These are phyloP conservation scores for Podotricha telesiphe DNA, from an alignment of 2,888 invertebrate species.

Conservation along the genomic window DNA sequence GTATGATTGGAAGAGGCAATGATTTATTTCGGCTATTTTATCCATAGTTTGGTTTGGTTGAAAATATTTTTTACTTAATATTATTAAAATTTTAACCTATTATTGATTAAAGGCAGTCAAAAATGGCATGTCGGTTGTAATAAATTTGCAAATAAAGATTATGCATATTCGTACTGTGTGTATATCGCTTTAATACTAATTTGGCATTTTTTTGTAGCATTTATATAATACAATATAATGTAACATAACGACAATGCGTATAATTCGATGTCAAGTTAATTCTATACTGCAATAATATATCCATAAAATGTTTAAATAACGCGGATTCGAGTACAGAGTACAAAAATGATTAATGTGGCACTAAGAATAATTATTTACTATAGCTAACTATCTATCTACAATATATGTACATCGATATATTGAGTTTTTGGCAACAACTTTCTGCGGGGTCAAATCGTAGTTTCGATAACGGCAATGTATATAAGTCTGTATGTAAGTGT, in stretches of 20 bases:
- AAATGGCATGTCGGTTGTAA: constrained; percentile 14
- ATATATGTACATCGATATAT: constrained; percentile 67
- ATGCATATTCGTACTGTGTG: constrained; percentile 16
- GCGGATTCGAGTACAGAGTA: constrained; percentile 56
- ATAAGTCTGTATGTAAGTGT: constrained; percentile 11
- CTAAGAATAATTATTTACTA: constrained; percentile 55
- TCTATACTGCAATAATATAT: constrained; percentile 39
- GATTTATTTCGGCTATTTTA: not conserved
- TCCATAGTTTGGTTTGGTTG: constrained; percentile 4
- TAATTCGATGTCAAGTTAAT: constrained; percentile 28
- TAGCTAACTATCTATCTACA: constrained; percentile 67
- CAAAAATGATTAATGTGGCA: constrained; percentile 68
- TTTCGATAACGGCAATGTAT: constrained; percentile 24
- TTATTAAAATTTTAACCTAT: constrained; percentile 8
- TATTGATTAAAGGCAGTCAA: constrained; percentile 9
- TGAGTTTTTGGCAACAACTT: constrained; percentile 63
- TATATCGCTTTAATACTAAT: constrained; percentile 20
- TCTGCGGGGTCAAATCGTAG: constrained; percentile 38
- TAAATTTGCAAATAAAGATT: constrained; percentile 8
- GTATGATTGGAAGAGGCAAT: constrained; percentile 8
- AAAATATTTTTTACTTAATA: not conserved
- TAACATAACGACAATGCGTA: constrained; percentile 20
- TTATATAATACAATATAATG: not conserved
- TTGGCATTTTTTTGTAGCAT: constrained; percentile 15
- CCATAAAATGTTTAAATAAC: constrained; percentile 44